A percentile compares a stretch with the other conserved stretches of the same genome.
These are phyloP conservation scores for Gallinago media DNA, from an alignment of 2,113 vertebrate species.

Conservation along the genomic window DNA sequence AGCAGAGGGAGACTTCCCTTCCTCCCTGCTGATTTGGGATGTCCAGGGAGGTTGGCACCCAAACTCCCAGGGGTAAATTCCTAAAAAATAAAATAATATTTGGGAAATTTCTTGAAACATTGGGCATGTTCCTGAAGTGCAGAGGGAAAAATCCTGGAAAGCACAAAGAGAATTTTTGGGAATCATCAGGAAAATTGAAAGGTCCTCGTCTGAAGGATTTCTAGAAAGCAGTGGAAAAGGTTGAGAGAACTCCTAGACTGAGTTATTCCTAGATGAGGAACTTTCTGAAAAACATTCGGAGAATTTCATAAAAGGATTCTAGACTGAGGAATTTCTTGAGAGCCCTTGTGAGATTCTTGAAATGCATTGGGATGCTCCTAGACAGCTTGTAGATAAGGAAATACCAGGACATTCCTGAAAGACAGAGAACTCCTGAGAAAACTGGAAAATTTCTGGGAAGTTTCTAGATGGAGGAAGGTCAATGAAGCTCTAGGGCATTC, in stretches of 20 bases:
- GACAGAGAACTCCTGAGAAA: neutral
- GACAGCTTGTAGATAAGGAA: neutral
- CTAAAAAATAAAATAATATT: neutral
- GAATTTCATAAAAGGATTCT: neutral
- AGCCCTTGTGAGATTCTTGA: neutral
- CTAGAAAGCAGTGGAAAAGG: neutral
- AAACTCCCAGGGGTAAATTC: neutral
- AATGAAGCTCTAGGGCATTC: neutral
- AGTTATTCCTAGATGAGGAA: neutral
- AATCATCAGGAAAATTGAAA: neutral
- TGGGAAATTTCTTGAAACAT: neutral
- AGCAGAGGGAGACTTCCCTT: neutral
- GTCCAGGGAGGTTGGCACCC: neutral
- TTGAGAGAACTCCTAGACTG: neutral
- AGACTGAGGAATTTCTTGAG: neutral
- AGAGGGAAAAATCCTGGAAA: neutral
- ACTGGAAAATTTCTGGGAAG: neutral
- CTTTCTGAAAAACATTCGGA: neutral
- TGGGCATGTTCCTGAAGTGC: neutral
- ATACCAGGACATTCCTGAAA: neutral
- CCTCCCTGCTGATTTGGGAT: neutral
- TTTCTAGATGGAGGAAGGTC: neutral
- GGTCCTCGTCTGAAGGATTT: neutral
- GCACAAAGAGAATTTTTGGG: too few species aligned
- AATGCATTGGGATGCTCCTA: neutral